These are phyloP conservation scores for Triops cancriformis DNA, from an alignment of 1,140 invertebrate species.

Conservation along the genomic window DNA sequence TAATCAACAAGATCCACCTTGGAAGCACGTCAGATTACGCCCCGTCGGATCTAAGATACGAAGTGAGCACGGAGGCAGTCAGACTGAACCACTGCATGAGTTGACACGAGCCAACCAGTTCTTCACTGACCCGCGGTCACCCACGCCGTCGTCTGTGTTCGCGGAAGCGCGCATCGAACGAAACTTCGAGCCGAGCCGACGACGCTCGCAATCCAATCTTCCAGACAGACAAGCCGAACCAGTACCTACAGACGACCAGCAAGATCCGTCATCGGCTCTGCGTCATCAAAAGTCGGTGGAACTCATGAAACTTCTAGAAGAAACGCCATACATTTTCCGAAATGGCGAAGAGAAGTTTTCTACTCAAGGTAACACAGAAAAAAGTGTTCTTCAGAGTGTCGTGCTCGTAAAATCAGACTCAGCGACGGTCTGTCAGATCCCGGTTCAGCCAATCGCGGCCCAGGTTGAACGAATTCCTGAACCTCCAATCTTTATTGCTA, in stretches of 20 bases:
- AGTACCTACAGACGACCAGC: not conserved
- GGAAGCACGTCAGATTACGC: slow-evolving; percentile 20
- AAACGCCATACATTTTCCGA: slow-evolving; percentile 20
- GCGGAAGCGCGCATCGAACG: not conserved
- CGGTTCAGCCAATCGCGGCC: slow-evolving; percentile 6
- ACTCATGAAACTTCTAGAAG: slow-evolving; percentile 25
- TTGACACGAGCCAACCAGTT: not conserved
- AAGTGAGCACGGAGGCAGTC: not conserved
- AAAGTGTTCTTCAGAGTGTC: not conserved
- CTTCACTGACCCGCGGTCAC: slow-evolving; percentile 8
- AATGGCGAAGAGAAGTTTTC: not conserved
- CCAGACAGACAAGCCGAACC: not conserved
- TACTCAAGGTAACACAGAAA: slow-evolving; percentile 18
- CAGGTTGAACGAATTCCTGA: slow-evolving; percentile 2
- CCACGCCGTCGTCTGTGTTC: not conserved
- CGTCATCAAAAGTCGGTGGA: slow-evolving; percentile 23
- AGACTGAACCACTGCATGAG: not conserved
- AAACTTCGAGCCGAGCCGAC: not conserved
- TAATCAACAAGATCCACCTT: not conserved
- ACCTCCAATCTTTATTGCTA: not conserved
- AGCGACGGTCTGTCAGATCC: not conserved
- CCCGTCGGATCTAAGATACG: slow-evolving; percentile 11
- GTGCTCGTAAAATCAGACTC: not conserved
- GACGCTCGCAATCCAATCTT: not conserved
- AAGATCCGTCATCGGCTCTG: not conserved